Conservation (phyloP, 2,113 vertebrate species). For the Polypterus senegalus region DNA sequence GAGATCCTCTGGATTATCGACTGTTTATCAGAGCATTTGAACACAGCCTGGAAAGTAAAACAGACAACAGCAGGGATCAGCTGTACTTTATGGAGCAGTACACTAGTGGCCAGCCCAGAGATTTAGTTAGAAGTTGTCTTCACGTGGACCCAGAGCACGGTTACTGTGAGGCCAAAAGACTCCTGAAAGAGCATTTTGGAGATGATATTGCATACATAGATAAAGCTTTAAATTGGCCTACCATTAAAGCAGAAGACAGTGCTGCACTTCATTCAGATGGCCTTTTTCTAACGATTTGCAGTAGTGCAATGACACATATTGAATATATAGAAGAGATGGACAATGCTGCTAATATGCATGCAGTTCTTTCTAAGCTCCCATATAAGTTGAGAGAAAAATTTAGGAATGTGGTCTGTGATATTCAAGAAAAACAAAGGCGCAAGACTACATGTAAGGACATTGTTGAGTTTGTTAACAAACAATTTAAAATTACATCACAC, state of each 20-base stretch:
- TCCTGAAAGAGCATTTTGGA: slow-evolving; percentile 17
- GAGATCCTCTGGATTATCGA: slow-evolving; percentile 14
- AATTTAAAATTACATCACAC: slow-evolving; percentile 5
- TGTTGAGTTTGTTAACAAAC: slow-evolving; percentile 13
- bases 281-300: slow-evolving; percentile 11
- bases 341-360: slow-evolving; percentile 19
- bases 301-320: slow-evolving; percentile 9
- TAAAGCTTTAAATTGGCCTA: slow-evolving; percentile 12
- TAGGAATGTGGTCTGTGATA: slow-evolving; percentile 17
- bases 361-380: no score
- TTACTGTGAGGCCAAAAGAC: slow-evolving; percentile 16
- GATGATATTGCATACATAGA: slow-evolving; percentile 20
- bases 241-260: no score
- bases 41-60: slow-evolving; percentile 19
- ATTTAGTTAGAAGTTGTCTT: slow-evolving; percentile 21
- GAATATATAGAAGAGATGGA: slow-evolving; percentile 22
- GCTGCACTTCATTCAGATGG: slow-evolving; percentile 5
- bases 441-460: slow-evolving; percentile 17
- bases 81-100: slow-evolving; percentile 12
- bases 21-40: slow-evolving; percentile 18
- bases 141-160: slow-evolving; percentile 19
- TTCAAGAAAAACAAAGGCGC: slow-evolving; percentile 16
- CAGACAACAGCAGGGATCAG: slow-evolving; percentile 5
- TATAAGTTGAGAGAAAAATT: slow-evolving; percentile 12
- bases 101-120: slow-evolving; percentile 17